Evolutionary conservation across 2,113 vertebrate species (phyloP).

Genomic region (Triplophysa rosa): DNA sequence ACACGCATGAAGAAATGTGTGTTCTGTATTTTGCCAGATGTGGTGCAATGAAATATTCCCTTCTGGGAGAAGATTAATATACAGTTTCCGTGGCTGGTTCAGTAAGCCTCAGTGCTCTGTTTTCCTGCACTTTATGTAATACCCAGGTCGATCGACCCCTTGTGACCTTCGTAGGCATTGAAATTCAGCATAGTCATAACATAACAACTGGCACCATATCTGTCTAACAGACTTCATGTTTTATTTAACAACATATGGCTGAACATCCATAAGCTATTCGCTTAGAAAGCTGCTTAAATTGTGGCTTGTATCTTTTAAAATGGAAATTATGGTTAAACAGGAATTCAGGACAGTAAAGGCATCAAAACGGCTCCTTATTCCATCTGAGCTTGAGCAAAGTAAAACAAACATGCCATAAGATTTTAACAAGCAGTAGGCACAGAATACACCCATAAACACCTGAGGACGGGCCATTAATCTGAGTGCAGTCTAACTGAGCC

Average conservation of each 20-base stretch:
- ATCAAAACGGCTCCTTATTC: background rate
- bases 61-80: slow-evolving; percentile 24
- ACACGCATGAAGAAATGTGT: background rate
- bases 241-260: background rate
- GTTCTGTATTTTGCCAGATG: slow-evolving; percentile 50
- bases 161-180: slow-evolving; percentile 3
- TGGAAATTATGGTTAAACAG: background rate
- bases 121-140: background rate
- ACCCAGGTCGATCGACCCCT: slow-evolving; percentile 3
- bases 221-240: background rate
- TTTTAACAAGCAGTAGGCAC: slow-evolving; percentile 2
- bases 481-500: slow-evolving; percentile 19
- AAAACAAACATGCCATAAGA: slow-evolving; percentile 27
- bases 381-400: slow-evolving; percentile 1
- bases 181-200: slow-evolving; percentile 8
- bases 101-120: background rate
- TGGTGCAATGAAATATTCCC: slow-evolving; percentile 29
- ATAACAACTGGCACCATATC: background rate
- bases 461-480: slow-evolving; percentile 27
- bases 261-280: background rate
- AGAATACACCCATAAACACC: slow-evolving; percentile 22
- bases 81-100: slow-evolving; percentile 3
- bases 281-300: background rate
- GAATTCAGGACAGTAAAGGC: background rate
- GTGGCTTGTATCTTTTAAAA: background rate